These are phyloP conservation scores for Drosophila lutescens DNA, from an alignment of 2,888 invertebrate species.

Conservation along the genomic window DNA sequence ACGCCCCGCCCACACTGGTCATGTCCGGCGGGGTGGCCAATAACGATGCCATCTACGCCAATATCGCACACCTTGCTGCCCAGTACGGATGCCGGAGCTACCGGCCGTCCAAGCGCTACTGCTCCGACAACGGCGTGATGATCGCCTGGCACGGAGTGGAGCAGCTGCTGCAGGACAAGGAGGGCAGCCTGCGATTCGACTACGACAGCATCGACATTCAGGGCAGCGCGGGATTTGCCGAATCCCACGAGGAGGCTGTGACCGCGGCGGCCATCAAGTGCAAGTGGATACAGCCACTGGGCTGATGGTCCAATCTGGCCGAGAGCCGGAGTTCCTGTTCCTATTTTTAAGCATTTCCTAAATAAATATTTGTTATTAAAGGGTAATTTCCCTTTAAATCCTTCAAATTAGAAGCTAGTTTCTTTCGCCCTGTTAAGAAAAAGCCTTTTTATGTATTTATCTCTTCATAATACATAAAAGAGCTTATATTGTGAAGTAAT, in stretches of 20 bases:
- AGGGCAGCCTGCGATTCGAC: constrained; percentile 56
- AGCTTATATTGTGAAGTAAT: no score
- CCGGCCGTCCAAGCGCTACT: constrained; percentile 92
- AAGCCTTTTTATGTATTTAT: no score
- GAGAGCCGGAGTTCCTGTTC: background rate
- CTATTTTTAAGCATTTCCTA: background rate
- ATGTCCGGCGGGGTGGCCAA: constrained; percentile 98
- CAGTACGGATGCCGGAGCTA: constrained; percentile 88
- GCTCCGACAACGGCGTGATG: constrained; percentile 99
- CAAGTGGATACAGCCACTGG: constrained; percentile 80
- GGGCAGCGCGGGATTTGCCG: constrained; percentile 74
- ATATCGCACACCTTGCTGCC: constrained; percentile 88
- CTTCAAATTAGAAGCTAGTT: background rate
- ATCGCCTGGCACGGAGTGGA: constrained; percentile 99
- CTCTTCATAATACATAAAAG: no score
- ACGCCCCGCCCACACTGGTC: constrained; percentile 86
- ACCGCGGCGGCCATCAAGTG: constrained; percentile 77
- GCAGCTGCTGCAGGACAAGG: constrained; percentile 82
- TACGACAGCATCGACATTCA: constrained; percentile 86
- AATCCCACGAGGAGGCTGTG: constrained; percentile 68
- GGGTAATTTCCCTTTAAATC: background rate
- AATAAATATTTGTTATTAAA: background rate
- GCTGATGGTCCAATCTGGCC: background rate
- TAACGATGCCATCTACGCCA: constrained; percentile 91
- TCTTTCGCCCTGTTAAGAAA: no score